Evolutionary conservation across 1,140 invertebrate species (phyloP), one percentile per base, ranked within the genome.

Genomic region (Nixonia krombeini): DNA sequence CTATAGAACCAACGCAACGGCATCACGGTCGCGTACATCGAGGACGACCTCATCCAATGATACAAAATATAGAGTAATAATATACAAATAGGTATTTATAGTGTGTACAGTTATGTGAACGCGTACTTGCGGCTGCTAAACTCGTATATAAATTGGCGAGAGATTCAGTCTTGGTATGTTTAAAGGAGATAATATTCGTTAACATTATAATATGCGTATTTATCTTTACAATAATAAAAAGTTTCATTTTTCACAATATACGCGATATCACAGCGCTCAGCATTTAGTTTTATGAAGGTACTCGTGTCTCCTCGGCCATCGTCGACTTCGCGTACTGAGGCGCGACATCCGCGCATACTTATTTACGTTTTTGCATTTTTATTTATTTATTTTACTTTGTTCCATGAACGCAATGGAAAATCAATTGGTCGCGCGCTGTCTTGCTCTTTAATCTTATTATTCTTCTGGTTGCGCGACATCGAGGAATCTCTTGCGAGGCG

Each of bases 251-350:
- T 31, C 46, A 64, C 62, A 67, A 83, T 82, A 78, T 80, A 85
- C 81, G 81, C 77, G 78, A 85, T 84, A 85, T 85, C 83, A 84
- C 83, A 84, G 83, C 75, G 71, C 74, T 83, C 80, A 85, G 79
- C 80, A 74, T 68, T 70, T 68, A 58, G 50, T 68, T 53, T 52
- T 72, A 45, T 68, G 45, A 74, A 81, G 80, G 75, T 81, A 81
- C 78, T 78, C 61, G 65, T 71, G 63, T 70, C 70, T 75, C 59
- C 56, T 55, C 62, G 61, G 63, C 51, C 59, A 63, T 64, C 44
- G 56, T 72, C 63, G 59, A 64, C 47, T 58, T 49, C 42, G n/a
- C n/a, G 61, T 73, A 74, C 72, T 74, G 70, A 76, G 65, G 50
- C 42, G 70, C 68, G 68, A 65, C 62, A 70, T 65, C 57, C 57